Percentiles rank a stretch among this genome's conserved stretches.
These are phyloP conservation scores for Melinaea marsaeus DNA, from an alignment of 2,888 invertebrate species.

Conservation along the genomic window DNA sequence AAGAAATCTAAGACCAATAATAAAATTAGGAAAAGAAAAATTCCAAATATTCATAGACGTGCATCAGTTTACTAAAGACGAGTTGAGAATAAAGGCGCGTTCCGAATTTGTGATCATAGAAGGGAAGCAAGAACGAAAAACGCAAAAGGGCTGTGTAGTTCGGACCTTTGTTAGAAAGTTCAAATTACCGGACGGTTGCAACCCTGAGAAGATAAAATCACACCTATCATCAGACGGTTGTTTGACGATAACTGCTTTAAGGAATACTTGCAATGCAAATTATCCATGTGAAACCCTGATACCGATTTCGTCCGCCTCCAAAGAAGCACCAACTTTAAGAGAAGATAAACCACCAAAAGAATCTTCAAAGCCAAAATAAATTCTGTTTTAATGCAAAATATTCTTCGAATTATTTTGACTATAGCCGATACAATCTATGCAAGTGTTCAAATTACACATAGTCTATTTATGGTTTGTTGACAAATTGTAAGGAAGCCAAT, in stretches of 20 bases:
- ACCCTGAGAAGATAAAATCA: constrained; percentile 46
- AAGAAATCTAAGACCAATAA: constrained; percentile 45
- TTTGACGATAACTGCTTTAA: constrained; percentile 53
- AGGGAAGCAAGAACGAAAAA: constrained; percentile 62
- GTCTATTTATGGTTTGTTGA: constrained; percentile 9
- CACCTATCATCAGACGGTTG: constrained; percentile 51
- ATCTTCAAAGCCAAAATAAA: constrained; percentile 9
- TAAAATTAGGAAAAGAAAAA: constrained; percentile 52
- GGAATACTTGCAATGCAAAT: constrained; percentile 40
- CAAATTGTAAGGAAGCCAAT: constrained; percentile 13
- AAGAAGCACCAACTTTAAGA: constrained; percentile 22
- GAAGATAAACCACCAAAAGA: constrained; percentile 12
- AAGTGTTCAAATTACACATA: constrained; percentile 2
- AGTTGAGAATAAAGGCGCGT: constrained; percentile 57
- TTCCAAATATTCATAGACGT: constrained; percentile 61
- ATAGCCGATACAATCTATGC: constrained; percentile 5
- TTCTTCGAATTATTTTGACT: background rate
- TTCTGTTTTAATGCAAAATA: background rate
- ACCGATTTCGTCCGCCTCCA: constrained; percentile 37
- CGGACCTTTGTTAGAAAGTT: constrained; percentile 59
- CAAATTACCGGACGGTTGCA: constrained; percentile 58
- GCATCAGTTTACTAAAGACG: constrained; percentile 52
- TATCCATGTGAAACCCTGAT: constrained; percentile 46
- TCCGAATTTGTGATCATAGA: constrained; percentile 59
- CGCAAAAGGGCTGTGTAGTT: constrained; percentile 46